These are phyloP conservation scores for Nerophis lumbriciformis DNA, from an alignment of 2,113 vertebrate genomes.

Conservation along the genomic window DNA sequence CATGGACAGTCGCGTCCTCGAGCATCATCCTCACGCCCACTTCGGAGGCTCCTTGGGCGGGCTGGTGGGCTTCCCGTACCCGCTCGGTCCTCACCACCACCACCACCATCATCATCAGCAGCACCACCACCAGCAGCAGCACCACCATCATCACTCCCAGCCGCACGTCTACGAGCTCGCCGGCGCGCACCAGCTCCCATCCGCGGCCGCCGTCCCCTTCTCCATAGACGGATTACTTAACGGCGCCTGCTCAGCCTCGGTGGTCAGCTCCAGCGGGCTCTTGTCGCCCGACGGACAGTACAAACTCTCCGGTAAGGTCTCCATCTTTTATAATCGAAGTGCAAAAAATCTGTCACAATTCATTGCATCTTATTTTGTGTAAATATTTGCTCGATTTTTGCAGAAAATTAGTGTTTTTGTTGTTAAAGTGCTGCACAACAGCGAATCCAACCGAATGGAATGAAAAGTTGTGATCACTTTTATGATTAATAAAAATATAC, in stretches of 20 bases:
- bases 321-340: neutral
- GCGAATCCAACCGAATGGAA: too few relatives aligned
- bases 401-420: too few relatives aligned
- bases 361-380: too few relatives aligned
- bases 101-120: slow-evolving; percentile 60
- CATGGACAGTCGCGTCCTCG: slow-evolving; percentile 95
- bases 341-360: too few relatives aligned
- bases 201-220: slow-evolving; percentile 83
- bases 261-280: slow-evolving; percentile 80
- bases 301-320: slow-evolving; percentile 86
- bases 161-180: slow-evolving; percentile 86
- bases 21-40: slow-evolving; percentile 96
- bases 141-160: slow-evolving; percentile 67
- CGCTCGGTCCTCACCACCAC: slow-evolving; percentile 74
- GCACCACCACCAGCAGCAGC: slow-evolving; percentile 1
- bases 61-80: slow-evolving; percentile 93
- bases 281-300: slow-evolving; percentile 83
- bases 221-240: slow-evolving; percentile 97
- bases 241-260: slow-evolving; percentile 88
- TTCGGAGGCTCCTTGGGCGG: slow-evolving; percentile 87
- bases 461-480: slow-evolving; percentile 16
- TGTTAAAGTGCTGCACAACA: too few relatives aligned
- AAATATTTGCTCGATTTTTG: too few relatives aligned
- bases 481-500: neutral
- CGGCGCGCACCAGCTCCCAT: slow-evolving; percentile 87